These are phyloP conservation scores for Tholera decimalis DNA, from an alignment of 2,888 invertebrate species.

Conservation along the genomic window DNA sequence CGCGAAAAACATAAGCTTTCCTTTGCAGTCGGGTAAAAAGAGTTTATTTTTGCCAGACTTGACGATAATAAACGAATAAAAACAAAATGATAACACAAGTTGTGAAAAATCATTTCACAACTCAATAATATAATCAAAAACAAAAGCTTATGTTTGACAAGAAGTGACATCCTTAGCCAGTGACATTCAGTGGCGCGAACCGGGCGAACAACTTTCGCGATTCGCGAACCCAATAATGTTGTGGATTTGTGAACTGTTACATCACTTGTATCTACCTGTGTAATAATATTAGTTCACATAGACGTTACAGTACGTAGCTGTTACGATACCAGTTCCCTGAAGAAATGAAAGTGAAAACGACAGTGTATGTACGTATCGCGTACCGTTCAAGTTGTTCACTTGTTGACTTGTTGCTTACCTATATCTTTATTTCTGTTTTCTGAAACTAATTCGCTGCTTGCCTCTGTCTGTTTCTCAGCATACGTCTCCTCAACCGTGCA, in stretches of 20 bases:
- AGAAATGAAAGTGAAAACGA: conserved; percentile 30
- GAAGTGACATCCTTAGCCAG: conserved; percentile 66
- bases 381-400: conserved; percentile 11
- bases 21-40: too few relatives aligned
- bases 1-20: too few relatives aligned
- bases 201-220: conserved; percentile 85
- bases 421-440: neutral
- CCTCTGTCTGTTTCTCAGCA: too few relatives aligned
- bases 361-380: neutral
- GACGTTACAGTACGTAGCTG: conserved; percentile 45
- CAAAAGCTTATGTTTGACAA: conserved; percentile 17
- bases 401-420: conserved; percentile 16
- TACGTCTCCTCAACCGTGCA: too few relatives aligned
- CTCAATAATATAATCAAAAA: neutral
- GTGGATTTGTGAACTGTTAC: conserved; percentile 77
- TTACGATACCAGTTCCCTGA: conserved; percentile 23
- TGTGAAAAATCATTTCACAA: too few relatives aligned
- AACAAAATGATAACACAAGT: neutral
- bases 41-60: too few relatives aligned
- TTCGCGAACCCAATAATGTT: conserved; percentile 83
- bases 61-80: neutral
- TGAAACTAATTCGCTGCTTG: too few relatives aligned
- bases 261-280: conserved; percentile 67
- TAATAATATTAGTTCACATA: conserved; percentile 60
- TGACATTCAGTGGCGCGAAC: conserved; percentile 68